Base-by-base conservation (phyloP, 2,113 vertebrate genomes). In the Alouatta palliata region DNA sequence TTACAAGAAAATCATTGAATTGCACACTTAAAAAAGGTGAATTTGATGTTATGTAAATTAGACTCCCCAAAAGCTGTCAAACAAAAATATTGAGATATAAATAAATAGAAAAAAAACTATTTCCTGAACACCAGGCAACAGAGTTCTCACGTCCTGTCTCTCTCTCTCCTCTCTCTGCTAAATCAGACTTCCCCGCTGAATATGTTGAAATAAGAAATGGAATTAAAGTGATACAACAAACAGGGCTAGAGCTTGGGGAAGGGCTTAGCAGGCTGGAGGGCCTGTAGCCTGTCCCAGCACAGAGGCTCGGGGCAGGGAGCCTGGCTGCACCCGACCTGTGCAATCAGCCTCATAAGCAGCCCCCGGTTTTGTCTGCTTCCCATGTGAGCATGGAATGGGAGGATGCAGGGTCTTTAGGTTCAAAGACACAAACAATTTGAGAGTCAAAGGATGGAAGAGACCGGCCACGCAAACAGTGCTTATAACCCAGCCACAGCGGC, bases 401-500 rank as follows among this genome's bases (percentile, higher is more conserved):
- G 21, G 1, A 0, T 1, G 1, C 49, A 45, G 52, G 30, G 30
- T 20, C 20, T 4, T 21, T 25, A 1, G 84, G 23, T 11, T 17
- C 73, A 80, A 45, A 58, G 76, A 71, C 49, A 11, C 64, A 35
- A 27, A 21, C 9, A 27, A 52, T 52, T 0, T 6, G 85, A 14
- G 45, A 40, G 47, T 8, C 0, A 12, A 37, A 8, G 43, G 1
- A 6, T 8, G 66, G 52, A 20, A 5, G 61, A 21, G 37, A 4
- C 0, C 1, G 0, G 10, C 23, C 40, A 11, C 0, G 17, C 56
- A 2, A 8, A 4, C 1, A 2, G 49, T 2, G 9, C 30, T n/a
- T 0, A 0, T 0, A 1, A 4, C 0, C 0, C 21, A 77, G 90
- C 13, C 0, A 3, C 30, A 16, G 3, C 1, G 0, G 45, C 58